Conservation (phyloP, 2,113 vertebrate species). For the Grammomys surdaster region DNA sequence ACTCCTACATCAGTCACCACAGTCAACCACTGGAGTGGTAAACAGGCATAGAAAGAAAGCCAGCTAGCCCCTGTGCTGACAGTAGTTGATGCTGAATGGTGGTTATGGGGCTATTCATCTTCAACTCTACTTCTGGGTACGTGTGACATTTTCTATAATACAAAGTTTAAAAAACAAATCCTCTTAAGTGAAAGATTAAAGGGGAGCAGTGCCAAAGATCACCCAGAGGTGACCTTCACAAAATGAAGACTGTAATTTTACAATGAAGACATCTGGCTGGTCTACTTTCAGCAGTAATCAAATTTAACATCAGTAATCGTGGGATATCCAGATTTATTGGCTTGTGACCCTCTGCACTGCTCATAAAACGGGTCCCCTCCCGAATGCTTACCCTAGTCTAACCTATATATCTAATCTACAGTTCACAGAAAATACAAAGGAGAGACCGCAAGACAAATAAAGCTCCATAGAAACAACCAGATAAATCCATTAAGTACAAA, state of each 20-base stretch:
- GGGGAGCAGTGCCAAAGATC: slow-evolving; percentile 49
- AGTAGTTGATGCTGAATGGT: background rate
- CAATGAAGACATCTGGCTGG: slow-evolving; percentile 1
- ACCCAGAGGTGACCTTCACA: slow-evolving; percentile 64
- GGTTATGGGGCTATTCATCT: background rate
- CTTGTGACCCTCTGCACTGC: slow-evolving; percentile 7
- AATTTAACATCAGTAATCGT: slow-evolving; percentile 32
- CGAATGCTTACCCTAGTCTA: slow-evolving; percentile 8
- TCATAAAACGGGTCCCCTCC: background rate
- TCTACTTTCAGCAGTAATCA: slow-evolving; percentile 26
- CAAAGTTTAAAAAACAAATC: slow-evolving; percentile 66
- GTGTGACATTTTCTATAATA: slow-evolving; percentile 37
- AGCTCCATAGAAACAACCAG: slow-evolving; percentile 44
- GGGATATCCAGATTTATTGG: slow-evolving; percentile 1
- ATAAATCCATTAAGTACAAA: slow-evolving; percentile 15
- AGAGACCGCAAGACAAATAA: background rate
- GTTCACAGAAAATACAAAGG: slow-evolving; percentile 36
- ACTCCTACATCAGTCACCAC: background rate
- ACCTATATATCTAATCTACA: slow-evolving; percentile 20
- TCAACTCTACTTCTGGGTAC: slow-evolving; percentile 32
- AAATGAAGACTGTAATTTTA: slow-evolving; percentile 70
- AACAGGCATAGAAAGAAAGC: background rate
- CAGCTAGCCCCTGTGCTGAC: background rate
- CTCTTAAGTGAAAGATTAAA: slow-evolving; percentile 67
- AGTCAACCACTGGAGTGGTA: background rate